These are phyloP conservation scores for Dallia pectoralis DNA, from an alignment of 2,797 vertebrate species.

Conservation along the genomic window DNA sequence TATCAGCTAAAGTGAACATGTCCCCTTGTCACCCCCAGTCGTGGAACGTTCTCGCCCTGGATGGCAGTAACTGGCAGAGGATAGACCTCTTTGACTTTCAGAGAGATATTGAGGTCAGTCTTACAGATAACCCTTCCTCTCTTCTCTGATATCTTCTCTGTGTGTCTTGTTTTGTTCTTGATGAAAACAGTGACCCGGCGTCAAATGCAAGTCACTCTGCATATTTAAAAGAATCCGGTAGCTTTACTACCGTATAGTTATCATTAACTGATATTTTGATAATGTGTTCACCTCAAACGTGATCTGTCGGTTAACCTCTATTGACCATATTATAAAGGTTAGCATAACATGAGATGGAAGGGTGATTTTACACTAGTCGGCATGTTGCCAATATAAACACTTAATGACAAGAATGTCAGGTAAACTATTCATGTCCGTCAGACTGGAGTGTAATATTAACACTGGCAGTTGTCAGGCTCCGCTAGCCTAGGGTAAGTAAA, in stretches of 20 bases:
- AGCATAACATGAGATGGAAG: not conserved
- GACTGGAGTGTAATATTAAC: conserved; percentile 1
- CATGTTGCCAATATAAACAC: not conserved
- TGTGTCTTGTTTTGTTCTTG: not conserved
- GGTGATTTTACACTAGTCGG: not conserved
- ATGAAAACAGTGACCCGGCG: not conserved
- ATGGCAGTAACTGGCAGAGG: conserved; percentile 98
- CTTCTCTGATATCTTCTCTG: not conserved
- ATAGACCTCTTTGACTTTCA: conserved; percentile 99
- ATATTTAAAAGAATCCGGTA: not conserved
- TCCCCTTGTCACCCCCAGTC: conserved; percentile 71
- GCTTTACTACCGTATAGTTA: not conserved
- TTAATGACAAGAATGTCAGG: not conserved
- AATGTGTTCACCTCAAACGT: not conserved
- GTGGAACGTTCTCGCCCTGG: conserved; percentile 96
- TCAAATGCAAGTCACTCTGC: not conserved
- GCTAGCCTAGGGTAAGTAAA: not conserved
- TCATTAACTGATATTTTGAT: not conserved
- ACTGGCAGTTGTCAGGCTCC: not conserved
- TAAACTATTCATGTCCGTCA: not conserved
- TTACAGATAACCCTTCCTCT: not conserved
- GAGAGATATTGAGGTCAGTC: conserved; percentile 93
- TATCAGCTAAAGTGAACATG: not conserved
- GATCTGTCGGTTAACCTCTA: not conserved
- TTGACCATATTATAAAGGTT: not conserved